Evolutionary conservation across 1,140 invertebrate genomes (phyloP).

Genomic region (Conus betulinus): DNA sequence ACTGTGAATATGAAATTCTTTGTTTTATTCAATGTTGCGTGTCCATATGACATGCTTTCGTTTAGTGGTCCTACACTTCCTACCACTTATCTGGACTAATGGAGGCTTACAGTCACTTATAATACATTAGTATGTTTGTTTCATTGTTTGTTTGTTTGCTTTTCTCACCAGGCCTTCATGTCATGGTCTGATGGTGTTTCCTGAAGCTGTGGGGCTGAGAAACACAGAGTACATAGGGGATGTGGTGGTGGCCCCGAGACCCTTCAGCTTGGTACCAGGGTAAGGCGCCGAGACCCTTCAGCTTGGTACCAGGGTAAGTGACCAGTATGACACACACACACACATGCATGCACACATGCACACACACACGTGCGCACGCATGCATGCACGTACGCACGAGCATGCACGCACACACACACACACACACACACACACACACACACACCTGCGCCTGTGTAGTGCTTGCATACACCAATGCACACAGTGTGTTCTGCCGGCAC

Average conservation of each 20-base stretch:
- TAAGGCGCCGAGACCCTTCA: constrained; percentile 46
- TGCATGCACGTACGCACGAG: background rate
- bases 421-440: background rate
- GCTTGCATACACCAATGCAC: too few species aligned
- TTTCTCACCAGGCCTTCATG: constrained; percentile 53
- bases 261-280: constrained; percentile 36
- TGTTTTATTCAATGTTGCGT: too few species aligned
- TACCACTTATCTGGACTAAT: too few species aligned
- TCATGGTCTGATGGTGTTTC: constrained; percentile 55
- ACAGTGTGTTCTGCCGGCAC: too few species aligned
- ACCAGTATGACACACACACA: background rate
- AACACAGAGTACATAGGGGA: constrained; percentile 36
- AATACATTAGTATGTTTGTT: too few species aligned
- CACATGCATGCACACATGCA: background rate
- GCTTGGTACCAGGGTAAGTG: constrained; percentile 36
- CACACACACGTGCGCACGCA: background rate
- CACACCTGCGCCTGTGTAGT: too few species aligned
- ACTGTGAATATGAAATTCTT: too few species aligned
- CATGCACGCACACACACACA: background rate
- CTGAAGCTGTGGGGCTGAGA: constrained; percentile 27
- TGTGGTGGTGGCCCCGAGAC: constrained; percentile 38
- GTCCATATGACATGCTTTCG: too few species aligned
- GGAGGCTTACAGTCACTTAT: too few species aligned
- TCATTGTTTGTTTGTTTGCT: background rate
- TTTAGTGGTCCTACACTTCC: too few species aligned